phyloP scores from a whole-genome alignment of 2,113 vertebrate genomes.

The Cheirogaleus medius region DNA sequence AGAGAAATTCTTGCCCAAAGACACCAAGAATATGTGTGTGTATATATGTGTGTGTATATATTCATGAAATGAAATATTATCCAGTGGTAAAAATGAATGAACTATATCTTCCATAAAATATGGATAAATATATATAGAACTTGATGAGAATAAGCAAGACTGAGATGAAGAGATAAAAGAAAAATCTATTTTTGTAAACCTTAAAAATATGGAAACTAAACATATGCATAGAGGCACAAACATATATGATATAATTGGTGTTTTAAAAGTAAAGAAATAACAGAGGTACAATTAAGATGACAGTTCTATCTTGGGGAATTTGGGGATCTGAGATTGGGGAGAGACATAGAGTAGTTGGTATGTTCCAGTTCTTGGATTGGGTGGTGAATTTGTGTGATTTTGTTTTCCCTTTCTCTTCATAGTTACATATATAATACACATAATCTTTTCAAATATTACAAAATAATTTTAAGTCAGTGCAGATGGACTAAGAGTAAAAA shows the following conservation, averaged over 20 bases:
- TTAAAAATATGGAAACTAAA: conserved; percentile 56
- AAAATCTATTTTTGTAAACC: conserved; percentile 37
- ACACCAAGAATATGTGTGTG: not conserved
- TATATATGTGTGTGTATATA: not conserved
- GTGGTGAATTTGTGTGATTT: not conserved
- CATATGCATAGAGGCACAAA: not conserved
- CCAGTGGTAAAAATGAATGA: not conserved
- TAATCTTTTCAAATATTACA: not conserved
- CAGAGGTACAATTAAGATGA: not conserved
- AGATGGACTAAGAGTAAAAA: not conserved
- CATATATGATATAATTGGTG: not conserved
- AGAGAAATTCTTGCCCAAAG: not conserved
- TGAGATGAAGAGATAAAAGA: conserved; percentile 18
- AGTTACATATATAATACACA: not conserved
- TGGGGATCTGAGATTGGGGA: not conserved
- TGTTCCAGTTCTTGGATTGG: not conserved
- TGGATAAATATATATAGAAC: not conserved
- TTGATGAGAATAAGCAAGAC: not conserved
- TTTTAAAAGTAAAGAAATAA: not conserved
- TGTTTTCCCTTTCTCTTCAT: not conserved
- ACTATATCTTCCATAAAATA: conserved; percentile 2
- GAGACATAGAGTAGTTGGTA: too few relatives aligned
- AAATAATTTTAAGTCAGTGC: conserved; percentile 13
- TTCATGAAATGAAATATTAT: conserved; percentile 25
- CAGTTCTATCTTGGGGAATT: not conserved